Conservation (phyloP, 2,888 invertebrate genomes). For the Tineola bisselliella region DNA sequence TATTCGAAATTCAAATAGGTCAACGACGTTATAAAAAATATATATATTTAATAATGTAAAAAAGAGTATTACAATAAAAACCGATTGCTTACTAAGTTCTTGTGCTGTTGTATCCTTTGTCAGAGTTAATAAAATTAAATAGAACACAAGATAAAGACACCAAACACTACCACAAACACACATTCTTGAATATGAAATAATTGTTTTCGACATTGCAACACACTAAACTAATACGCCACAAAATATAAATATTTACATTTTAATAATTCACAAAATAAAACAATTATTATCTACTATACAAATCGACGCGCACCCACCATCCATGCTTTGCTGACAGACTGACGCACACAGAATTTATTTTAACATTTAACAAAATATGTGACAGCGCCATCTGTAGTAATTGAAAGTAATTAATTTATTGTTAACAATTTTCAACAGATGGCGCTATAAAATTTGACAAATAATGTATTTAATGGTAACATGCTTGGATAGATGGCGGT, state of each 20-base stretch:
- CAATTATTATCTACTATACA: neutral
- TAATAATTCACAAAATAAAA: neutral
- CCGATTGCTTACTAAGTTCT: neutral
- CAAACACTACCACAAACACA: constrained; percentile 6
- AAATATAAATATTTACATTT: constrained; percentile 12
- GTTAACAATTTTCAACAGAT: neutral
- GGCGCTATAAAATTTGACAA: neutral
- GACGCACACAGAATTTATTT: neutral
- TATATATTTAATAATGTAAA: neutral
- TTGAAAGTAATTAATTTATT: neutral
- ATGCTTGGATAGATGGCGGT: too few relatives aligned
- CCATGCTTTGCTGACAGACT: neutral
- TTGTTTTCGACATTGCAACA: neutral
- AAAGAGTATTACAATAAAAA: neutral
- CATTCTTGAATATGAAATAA: neutral
- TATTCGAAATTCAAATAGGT: too few relatives aligned
- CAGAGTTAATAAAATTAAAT: constrained; percentile 7
- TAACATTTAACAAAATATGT: neutral
- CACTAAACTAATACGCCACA: neutral
- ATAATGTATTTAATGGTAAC: too few relatives aligned
- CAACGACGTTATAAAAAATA: too few relatives aligned
- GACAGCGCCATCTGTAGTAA: neutral
- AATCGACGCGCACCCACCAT: neutral
- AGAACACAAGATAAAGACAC: constrained; percentile 13
- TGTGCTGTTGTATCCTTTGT: constrained; percentile 12